A percentile compares a stretch with the other conserved stretches of the same genome.
phyloP scores from a whole-genome alignment of 2,888 invertebrate species.

The Habrosyne pyritoides region DNA sequence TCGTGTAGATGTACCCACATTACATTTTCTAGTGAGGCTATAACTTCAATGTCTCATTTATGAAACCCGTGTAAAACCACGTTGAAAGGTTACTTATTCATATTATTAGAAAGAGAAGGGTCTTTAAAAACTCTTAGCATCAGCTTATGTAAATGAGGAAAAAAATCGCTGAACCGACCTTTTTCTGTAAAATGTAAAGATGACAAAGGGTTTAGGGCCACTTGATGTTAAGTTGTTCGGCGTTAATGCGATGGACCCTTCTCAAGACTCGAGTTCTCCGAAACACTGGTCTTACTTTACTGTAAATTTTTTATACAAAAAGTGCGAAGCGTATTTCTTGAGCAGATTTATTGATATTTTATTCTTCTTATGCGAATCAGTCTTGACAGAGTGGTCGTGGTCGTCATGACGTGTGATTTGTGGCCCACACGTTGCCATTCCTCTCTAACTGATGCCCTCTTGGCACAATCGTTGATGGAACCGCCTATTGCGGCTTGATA shows the following conservation, averaged over 20 bases:
- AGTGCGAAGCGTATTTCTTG: not conserved
- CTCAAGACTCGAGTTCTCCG: not conserved
- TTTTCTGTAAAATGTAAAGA: slow-evolving; percentile 6
- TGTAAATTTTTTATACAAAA: not conserved
- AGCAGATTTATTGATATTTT: not conserved
- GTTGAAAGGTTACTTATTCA: not conserved
- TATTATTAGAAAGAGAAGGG: not conserved
- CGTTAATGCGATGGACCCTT: slow-evolving; percentile 3
- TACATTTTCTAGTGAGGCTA: too few species aligned
- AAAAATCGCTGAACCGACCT: slow-evolving; percentile 3
- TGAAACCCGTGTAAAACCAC: not conserved
- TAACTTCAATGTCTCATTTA: too few species aligned
- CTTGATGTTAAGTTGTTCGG: slow-evolving; percentile 5
- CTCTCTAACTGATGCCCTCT: too few species aligned
- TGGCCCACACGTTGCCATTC: too few species aligned
- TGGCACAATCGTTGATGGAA: too few species aligned
- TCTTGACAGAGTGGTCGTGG: too few species aligned
- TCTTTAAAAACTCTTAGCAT: not conserved
- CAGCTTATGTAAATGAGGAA: slow-evolving; percentile 8
- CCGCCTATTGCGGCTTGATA: too few species aligned
- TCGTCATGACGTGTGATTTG: too few species aligned
- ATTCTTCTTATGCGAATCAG: too few species aligned
- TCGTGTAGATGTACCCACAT: too few species aligned
- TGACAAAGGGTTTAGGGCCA: slow-evolving; percentile 10
- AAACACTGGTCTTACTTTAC: not conserved